Base-by-base conservation (phyloP, 2,797 vertebrate species). In the Notoglanidium macrostoma region DNA sequence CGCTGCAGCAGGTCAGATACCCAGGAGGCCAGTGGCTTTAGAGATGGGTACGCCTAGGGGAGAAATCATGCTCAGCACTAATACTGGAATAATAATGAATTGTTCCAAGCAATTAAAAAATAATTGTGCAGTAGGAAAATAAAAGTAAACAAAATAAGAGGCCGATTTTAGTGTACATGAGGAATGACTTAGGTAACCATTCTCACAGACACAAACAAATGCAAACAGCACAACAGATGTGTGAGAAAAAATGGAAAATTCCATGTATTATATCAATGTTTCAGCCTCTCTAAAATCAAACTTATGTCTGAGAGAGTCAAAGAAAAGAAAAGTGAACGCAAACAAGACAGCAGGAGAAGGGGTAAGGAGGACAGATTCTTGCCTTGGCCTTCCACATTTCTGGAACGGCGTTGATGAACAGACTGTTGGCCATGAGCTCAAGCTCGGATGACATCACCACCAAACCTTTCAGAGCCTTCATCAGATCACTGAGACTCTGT, bases 1-100 rank as follows among this genome's bases (percentile, higher is more conserved):
- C 97, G 94, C 92, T 96, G 95, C 79, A 97, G 94, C 90, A 98
- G 93, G 92, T 98, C 97, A 0, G 94, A 95, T 89, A 98, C 96
- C 97, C 97, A 98, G 3, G 97, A 98, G 35, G 96, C 95, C 92
- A 98, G 92, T 0, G 98, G 97, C 90, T 98, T 99, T 89, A 99
- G 94, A 0, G 97, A 98, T 0, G 97, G 97, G 91, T 97, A 98
- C 29, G 97, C 97, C 96, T 98, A 88, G 9, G 21, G 55, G 55
- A 40, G 32, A 51, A 70, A 84, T 44, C 26, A 74, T 19, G 35
- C 10, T 46, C 1, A 70, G 32, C 21, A 21, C 21, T 8, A n/a
- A 77, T 21, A 65, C 21, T 54, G 10, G 6, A 17, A 49, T 9
- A 84, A 72, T 21, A 57, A 23, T 35, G 4, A 40, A 55, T 23